Conservation (phyloP, 1,140 invertebrate species). For the Schmidtea mediterranea region DNA sequence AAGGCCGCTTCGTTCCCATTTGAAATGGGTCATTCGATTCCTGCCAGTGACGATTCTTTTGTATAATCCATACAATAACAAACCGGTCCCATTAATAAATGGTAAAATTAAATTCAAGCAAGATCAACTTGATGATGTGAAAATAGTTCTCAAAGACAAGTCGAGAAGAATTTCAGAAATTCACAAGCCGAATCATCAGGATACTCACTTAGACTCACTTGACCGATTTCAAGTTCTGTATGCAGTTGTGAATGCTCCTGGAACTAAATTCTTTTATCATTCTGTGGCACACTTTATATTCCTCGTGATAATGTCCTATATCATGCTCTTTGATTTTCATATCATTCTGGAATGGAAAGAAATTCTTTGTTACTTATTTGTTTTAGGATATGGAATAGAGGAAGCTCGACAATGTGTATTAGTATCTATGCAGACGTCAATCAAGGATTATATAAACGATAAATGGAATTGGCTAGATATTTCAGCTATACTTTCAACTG, state of each 20-base stretch:
- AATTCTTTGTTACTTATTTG: not conserved
- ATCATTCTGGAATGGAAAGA: not conserved
- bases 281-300: slow-evolving; percentile 1
- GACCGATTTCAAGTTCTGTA: not conserved
- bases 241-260: not conserved
- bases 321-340: slow-evolving; percentile 3
- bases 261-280: slow-evolving; percentile 4
- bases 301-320: not conserved
- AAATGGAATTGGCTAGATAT: slow-evolving; percentile 5
- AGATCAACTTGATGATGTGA: no score
- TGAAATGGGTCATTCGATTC: no score
- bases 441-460: not conserved
- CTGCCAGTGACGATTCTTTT: no score
- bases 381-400: slow-evolving; percentile 1
- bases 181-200: no score
- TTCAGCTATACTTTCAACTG: not conserved
- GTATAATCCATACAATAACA: no score
- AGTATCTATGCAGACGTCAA: not conserved
- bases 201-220: no score
- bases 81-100: no score
- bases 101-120: no score
- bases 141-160: no score
- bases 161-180: no score
- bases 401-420: not conserved
- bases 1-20: no score